Evolutionary conservation across 2,797 vertebrate species (phyloP), one percentile per base, ranked within the genome.

Genomic region (Pseudomugil gertrudae): DNA sequence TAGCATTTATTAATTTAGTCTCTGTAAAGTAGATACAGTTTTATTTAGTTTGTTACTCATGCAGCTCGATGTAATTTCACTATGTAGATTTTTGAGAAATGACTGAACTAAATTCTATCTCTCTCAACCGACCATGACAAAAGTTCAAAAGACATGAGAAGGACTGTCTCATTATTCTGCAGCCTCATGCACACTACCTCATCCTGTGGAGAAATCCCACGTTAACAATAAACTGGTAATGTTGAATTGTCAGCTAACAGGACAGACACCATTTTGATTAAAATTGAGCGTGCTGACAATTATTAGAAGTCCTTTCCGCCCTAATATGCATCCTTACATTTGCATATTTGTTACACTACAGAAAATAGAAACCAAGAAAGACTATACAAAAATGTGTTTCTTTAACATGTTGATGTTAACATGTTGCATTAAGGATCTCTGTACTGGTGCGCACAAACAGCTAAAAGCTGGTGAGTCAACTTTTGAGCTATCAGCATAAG

Each of bases 391-490:
- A 33, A 53, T 36, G 17, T 27, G 4, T 45, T 9, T 57, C 15
- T 65, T 21, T 26, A 50, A 24, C 30, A 59, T 38, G 36, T 29
- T 19, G 9, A 54, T 11, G 29, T 24, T 26, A 54, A 14, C 19
- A 3, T 51, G n/a, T n/a, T n/a, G n/a, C n/a, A n/a, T n/a, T 59
- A 35, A 78, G 38, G 56, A 64, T 57, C 48, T 8, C 32, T 47
- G 38, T 66, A 21, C 32, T 54, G 32, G 36, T 57, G 54, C 19
- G 47, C 27, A 58, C 6, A n/a, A 26, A 47, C 2, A 9, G 23
- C 30, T 51, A 26, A 47, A 78, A 73, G 19, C 24, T 57, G 77
- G 40, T 55, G 45, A 86, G 57, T 88, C 83, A 78, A 72, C 79
- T 53, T 59, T 70, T 29, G 21, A 14, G 5, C 52, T 26, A 27